Evolutionary conservation across 2,797 vertebrate species (phyloP).

Genomic region (Manis crassicaudata): DNA sequence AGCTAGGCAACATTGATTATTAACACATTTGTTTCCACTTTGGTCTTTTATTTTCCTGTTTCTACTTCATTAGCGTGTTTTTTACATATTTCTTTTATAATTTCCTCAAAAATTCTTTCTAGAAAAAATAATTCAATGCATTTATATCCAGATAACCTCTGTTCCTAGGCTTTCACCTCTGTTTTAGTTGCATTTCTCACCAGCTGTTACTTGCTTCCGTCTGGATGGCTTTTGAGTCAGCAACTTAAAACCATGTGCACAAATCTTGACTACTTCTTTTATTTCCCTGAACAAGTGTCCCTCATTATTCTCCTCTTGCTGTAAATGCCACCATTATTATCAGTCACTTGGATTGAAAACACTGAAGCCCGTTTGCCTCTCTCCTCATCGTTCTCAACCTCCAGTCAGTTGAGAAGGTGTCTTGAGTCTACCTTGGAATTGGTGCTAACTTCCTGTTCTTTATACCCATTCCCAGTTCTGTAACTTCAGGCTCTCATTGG

Average conservation of each 20-base stretch:
- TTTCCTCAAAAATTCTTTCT: not conserved
- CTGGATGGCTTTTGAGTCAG: not conserved
- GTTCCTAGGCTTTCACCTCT: not conserved
- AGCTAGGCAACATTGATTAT: not conserved
- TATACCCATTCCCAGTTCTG: not conserved
- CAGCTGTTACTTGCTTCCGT: not conserved
- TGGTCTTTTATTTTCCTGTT: slow-evolving; percentile 34
- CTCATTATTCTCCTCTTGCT: not conserved
- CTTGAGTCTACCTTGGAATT: not conserved
- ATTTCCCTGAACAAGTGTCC: not conserved
- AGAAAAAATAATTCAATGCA: not conserved
- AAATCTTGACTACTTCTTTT: not conserved
- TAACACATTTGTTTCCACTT: not conserved
- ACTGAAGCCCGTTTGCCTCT: not conserved
- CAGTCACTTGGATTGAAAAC: not conserved
- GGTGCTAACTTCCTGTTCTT: not conserved
- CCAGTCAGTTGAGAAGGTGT: not conserved
- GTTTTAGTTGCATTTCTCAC: not conserved
- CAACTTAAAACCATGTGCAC: not conserved
- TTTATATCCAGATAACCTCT: not conserved
- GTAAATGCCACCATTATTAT: not conserved
- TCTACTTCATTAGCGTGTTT: not conserved
- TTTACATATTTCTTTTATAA: not conserved
- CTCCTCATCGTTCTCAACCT: not conserved
- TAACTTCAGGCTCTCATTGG: not conserved